phyloP scores from a whole-genome alignment of 2,113 vertebrate species.

The Fukomys damarensis region DNA sequence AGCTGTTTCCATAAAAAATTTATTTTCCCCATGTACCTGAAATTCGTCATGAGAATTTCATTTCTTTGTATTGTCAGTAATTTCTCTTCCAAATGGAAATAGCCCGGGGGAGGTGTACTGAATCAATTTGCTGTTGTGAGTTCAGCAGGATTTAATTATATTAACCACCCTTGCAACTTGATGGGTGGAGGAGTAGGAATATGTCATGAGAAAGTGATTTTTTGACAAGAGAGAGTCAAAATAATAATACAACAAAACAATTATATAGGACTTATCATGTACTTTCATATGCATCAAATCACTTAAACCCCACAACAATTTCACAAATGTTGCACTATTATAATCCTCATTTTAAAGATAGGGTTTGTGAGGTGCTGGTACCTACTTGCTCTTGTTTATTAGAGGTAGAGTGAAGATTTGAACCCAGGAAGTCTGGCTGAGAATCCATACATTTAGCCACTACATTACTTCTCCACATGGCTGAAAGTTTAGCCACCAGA shows the following conservation, averaged over 20 bases:
- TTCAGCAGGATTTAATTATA: neutral
- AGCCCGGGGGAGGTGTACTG: neutral
- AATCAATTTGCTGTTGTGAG: neutral
- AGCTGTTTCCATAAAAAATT: neutral
- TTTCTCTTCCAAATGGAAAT: neutral
- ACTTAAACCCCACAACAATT: neutral
- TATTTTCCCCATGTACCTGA: neutral
- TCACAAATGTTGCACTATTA: neutral
- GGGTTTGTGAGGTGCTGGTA: neutral
- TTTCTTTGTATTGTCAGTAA: constrained; percentile 19
- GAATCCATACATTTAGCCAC: neutral
- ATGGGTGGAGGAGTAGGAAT: neutral
- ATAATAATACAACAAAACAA: neutral
- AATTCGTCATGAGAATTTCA: neutral
- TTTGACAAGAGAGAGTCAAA: neutral
- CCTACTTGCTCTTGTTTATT: neutral
- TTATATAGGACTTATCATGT: neutral
- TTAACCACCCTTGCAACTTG: neutral
- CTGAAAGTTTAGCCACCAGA: neutral
- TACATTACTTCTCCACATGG: too few relatives aligned
- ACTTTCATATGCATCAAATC: neutral
- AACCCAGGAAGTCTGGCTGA: neutral
- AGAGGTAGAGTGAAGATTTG: neutral
- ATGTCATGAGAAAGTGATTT: neutral
- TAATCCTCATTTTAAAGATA: neutral